Evolutionary conservation across 37 sponge, comb jelly and placozoan genomes (phyloP).

Genomic region (Hexactinellida sp.): DNA sequence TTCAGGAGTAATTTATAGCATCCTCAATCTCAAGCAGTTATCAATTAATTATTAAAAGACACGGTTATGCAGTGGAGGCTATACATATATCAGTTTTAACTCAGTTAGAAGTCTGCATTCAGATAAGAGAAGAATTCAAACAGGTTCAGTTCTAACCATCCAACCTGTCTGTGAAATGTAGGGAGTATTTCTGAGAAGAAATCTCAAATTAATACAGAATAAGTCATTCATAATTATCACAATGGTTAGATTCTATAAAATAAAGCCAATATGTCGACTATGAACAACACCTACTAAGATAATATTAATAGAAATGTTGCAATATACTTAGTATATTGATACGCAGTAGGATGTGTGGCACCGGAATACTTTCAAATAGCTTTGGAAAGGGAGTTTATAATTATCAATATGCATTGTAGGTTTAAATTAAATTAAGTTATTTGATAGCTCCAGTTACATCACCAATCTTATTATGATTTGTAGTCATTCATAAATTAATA

Average conservation of each 20-base stretch:
- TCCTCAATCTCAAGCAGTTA: neutral
- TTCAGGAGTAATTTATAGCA: too few relatives aligned
- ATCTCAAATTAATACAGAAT: neutral
- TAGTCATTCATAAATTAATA: too few relatives aligned
- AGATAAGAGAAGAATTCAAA: conserved; percentile 16
- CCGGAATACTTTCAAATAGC: too few relatives aligned
- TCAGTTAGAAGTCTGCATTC: neutral
- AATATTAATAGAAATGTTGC: neutral
- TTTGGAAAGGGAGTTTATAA: too few relatives aligned
- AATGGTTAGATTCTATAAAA: neutral
- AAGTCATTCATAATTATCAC: neutral
- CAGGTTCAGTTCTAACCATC: neutral
- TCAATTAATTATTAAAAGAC: neutral
- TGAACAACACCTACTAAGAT: too few relatives aligned
- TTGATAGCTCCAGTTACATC: too few relatives aligned
- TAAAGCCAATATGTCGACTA: too few relatives aligned
- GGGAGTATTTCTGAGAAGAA: neutral
- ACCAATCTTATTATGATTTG: too few relatives aligned
- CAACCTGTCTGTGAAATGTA: neutral
- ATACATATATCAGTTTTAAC: neutral
- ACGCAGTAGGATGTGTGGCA: too few relatives aligned
- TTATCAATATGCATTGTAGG: too few relatives aligned
- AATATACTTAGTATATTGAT: neutral
- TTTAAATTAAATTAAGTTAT: too few relatives aligned
- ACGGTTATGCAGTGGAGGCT: neutral